Conservation (phyloP, 2,888 invertebrate species). For the Ennomos fuscantarius region DNA sequence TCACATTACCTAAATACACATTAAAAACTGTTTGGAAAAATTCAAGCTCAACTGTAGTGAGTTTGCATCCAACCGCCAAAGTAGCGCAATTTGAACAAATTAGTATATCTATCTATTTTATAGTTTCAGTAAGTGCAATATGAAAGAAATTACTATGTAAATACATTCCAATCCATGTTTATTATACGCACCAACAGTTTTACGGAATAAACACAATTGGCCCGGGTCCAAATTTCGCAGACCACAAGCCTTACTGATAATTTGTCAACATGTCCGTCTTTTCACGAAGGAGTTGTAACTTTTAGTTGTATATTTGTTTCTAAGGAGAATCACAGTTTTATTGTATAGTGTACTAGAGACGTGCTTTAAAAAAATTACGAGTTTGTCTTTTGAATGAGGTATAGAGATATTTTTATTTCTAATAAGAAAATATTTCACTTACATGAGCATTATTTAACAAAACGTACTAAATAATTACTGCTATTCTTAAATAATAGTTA, state of each 20-base stretch:
- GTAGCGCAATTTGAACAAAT: too few species aligned
- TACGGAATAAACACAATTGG: constrained; percentile 67
- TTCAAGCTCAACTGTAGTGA: too few species aligned
- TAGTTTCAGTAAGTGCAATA: constrained; percentile 29
- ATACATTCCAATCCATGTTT: constrained; percentile 55
- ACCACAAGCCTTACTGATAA: constrained; percentile 50
- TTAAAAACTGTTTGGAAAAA: too few species aligned
- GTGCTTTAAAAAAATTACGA: background rate
- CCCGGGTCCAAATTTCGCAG: constrained; percentile 55
- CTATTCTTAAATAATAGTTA: too few species aligned
- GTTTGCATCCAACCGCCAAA: too few species aligned
- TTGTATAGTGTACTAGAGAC: constrained; percentile 16
- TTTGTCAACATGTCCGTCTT: constrained; percentile 59
- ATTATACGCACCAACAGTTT: constrained; percentile 62
- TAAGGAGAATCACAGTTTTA: constrained; percentile 24
- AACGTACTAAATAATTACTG: too few species aligned
- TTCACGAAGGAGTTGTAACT: constrained; percentile 38
- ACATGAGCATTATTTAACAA: too few species aligned
- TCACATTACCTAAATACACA: too few species aligned
- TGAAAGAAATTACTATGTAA: constrained; percentile 55
- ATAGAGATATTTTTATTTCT: too few species aligned
- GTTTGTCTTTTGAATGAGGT: too few species aligned
- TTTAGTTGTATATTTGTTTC: constrained; percentile 22
- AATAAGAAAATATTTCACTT: too few species aligned
- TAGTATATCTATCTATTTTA: constrained; percentile 20